Evolutionary conservation across 2,797 vertebrate genomes (phyloP), one percentile per base, ranked within the genome.

Genomic region (Centropyge bicolor): DNA sequence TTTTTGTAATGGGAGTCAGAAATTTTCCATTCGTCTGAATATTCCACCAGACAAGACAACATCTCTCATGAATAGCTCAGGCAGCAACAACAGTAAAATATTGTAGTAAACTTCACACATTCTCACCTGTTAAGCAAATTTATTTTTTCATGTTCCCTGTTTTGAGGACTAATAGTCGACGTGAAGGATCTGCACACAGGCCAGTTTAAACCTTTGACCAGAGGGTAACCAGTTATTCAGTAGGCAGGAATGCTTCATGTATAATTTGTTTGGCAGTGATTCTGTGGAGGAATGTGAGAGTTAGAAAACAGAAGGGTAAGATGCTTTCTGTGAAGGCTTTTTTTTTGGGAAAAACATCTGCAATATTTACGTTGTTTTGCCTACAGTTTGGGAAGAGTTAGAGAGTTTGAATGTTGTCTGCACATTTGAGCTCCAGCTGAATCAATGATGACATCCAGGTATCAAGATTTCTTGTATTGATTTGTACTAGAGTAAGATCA

Each of bases 1-100:
- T 60, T 41, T 80, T 40, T 74, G n/a, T 38, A 12, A 78, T n/a
- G 65, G 48, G 40, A 74, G 64, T 51, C 38, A 70, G 54, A 51
- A 19, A 46, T 56, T 68, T 82, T 75, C 40, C 20, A 64, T 49
- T 55, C 13, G 35, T 31, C 27, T 31, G 27, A 31, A 31, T 31
- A 70, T 72, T 59, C n/a, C 61, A 57, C 10, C 45, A 35, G 24
- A 70, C 41, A 41, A 61, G 27, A 22, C 35, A 60, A n/a, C 11
- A 35, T 49, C 43, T 63, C 8, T 59, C 40, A 59, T 64, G 16
- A 40, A 10, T 36, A 64, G 16, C 14, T 46, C 12, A 76, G 19
- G 8, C 49, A 27, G n/a, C 27, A 31, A 31, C 27, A 4, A 31
- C 27, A 31, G 27, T 31, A 31, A 31, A 31, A 31, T 4, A 31